Percentiles rank a stretch among this genome's conserved stretches.
Evolutionary conservation across 2,797 vertebrate genomes (phyloP).

Genomic region (Eleutherodactylus coqui): DNA sequence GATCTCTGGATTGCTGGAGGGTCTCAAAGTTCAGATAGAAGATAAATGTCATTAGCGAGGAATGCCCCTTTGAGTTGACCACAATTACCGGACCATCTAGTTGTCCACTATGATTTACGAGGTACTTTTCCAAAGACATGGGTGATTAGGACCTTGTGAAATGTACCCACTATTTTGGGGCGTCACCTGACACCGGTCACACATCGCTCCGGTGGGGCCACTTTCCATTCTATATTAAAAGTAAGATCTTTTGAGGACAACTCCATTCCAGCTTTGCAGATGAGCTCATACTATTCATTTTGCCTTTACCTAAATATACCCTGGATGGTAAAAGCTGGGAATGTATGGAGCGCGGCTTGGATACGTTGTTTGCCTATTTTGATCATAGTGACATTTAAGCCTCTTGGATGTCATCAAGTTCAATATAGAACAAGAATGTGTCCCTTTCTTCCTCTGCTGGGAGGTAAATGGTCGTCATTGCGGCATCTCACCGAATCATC

Average conservation of each 20-base stretch:
- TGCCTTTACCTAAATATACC: slow-evolving; percentile 34
- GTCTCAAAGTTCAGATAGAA: no score
- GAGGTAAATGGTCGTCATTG: not conserved
- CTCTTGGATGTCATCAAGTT: not conserved
- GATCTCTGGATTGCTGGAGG: no score
- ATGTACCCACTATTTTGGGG: slow-evolving; percentile 29
- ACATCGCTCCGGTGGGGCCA: slow-evolving; percentile 17
- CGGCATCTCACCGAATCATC: not conserved
- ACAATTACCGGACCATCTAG: no score
- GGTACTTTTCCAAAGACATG: not conserved
- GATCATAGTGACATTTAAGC: not conserved
- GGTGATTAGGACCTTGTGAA: slow-evolving; percentile 27
- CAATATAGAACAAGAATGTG: not conserved
- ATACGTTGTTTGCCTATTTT: not conserved
- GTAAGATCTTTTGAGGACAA: slow-evolving; percentile 40
- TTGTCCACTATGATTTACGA: not conserved
- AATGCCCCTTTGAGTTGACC: no score
- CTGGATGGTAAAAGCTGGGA: not conserved
- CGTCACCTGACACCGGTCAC: not conserved
- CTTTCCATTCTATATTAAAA: slow-evolving; percentile 35
- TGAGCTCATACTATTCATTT: slow-evolving; percentile 40
- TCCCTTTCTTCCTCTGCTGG: not conserved
- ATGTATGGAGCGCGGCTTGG: not conserved
- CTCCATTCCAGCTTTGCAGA: slow-evolving; percentile 28
- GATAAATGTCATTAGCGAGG: no score